Percentiles rank a stretch among this genome's conserved stretches.
These are phyloP conservation scores for Cyphomyrus discorhynchus DNA, from an alignment of 2,113 vertebrate genomes.

Conservation along the genomic window DNA sequence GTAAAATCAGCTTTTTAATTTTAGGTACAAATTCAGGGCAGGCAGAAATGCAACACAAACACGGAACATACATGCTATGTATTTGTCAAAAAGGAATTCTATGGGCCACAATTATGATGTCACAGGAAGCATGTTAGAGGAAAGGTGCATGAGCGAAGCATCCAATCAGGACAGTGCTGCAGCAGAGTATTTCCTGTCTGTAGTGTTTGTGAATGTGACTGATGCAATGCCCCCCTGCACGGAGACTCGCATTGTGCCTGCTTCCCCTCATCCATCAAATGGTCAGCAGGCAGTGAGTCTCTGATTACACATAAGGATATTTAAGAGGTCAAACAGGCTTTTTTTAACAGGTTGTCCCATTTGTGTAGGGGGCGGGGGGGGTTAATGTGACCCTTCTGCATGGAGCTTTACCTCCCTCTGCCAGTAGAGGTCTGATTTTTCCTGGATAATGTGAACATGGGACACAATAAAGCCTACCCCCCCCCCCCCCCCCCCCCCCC, in stretches of 20 bases:
- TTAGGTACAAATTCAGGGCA: background rate
- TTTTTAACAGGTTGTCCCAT: background rate
- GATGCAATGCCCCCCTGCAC: background rate
- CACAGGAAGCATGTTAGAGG: background rate
- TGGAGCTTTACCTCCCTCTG: background rate
- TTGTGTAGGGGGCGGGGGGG: background rate
- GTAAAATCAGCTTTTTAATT: background rate
- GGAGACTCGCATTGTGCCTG: background rate
- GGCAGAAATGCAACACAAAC: background rate
- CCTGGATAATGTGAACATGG: background rate
- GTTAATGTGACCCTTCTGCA: background rate
- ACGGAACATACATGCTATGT: background rate
- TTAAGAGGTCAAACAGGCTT: background rate
- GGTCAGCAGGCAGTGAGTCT: background rate
- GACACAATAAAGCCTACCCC: background rate
- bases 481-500: background rate
- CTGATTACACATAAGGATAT: slow-evolving; percentile 1
- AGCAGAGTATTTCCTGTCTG: background rate
- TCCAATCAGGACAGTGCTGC: background rate
- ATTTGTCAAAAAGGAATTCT: background rate
- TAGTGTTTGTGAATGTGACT: background rate
- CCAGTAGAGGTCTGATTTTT: background rate
- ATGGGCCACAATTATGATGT: background rate
- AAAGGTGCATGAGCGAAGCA: too few relatives aligned
- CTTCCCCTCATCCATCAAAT: background rate